Conservation (phyloP, 2,797 vertebrate genomes). For the Danio jaintianensis region DNA sequence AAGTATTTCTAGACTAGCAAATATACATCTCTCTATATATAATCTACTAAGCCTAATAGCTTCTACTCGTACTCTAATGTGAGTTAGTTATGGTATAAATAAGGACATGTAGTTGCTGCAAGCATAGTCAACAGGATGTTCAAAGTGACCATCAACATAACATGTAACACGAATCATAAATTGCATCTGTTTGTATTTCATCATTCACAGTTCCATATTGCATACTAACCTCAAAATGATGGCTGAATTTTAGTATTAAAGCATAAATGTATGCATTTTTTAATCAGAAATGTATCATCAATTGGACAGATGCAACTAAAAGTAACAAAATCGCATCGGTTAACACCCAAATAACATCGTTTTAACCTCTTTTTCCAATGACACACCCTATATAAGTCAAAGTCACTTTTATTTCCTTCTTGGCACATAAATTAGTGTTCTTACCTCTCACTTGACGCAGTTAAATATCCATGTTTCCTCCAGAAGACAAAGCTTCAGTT, state of each 20-base stretch:
- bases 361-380: not conserved
- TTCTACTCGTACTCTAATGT: too few relatives aligned
- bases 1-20: too few relatives aligned
- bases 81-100: too few relatives aligned
- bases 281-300: too few relatives aligned
- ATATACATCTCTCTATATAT: too few relatives aligned
- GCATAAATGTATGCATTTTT: not conserved
- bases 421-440: not conserved
- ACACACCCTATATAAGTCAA: constrained; percentile 7
- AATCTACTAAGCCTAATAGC: too few relatives aligned
- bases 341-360: not conserved
- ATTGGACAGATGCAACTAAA: not conserved
- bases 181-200: not conserved
- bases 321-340: not conserved
- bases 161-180: too few relatives aligned
- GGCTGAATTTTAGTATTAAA: not conserved
- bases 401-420: not conserved
- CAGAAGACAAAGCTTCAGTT: constrained; percentile 5
- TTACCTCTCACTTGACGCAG: constrained; percentile 41
- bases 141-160: too few relatives aligned
- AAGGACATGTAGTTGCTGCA: too few relatives aligned
- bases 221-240: not conserved
- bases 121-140: too few relatives aligned
- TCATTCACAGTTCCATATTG: not conserved
- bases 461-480: constrained; percentile 35